phyloP scores from a whole-genome alignment of 2,888 invertebrate species.

The Cactoblastis cactorum region DNA sequence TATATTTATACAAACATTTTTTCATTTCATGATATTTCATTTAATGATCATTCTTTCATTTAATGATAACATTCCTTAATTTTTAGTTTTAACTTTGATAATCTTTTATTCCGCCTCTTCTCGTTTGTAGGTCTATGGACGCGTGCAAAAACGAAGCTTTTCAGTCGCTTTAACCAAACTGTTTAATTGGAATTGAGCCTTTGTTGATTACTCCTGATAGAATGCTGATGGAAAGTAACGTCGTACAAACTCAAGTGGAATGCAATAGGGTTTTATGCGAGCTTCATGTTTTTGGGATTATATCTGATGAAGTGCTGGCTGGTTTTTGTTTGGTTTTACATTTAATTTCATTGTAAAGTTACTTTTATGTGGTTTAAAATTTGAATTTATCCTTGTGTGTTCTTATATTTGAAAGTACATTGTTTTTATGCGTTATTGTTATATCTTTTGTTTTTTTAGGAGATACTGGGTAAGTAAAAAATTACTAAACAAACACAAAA shows the following conservation, averaged over 20 bases:
- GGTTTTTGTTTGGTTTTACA: background rate
- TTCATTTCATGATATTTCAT: too few species aligned
- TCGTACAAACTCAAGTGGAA: slow-evolving; percentile 6
- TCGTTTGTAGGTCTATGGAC: background rate
- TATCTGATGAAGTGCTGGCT: slow-evolving; percentile 6
- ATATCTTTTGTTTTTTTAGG: too few species aligned
- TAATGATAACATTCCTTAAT: too few species aligned
- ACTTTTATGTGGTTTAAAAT: too few species aligned
- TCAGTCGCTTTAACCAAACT: slow-evolving; percentile 33
- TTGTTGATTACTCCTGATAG: slow-evolving; percentile 25
- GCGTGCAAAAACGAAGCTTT: slow-evolving; percentile 41
- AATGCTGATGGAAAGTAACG: slow-evolving; percentile 23
- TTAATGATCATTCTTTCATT: too few species aligned
- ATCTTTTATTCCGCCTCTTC: background rate
- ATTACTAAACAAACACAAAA: too few species aligned
- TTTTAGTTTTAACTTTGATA: too few species aligned
- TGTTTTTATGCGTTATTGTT: too few species aligned
- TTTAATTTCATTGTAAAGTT: background rate
- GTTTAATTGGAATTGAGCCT: slow-evolving; percentile 39
- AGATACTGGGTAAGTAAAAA: too few species aligned
- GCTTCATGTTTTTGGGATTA: slow-evolving; percentile 2
- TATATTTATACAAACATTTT: too few species aligned
- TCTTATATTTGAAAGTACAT: too few species aligned
- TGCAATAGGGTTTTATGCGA: background rate
- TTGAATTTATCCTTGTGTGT: too few species aligned